Evolutionary conservation across 2,888 invertebrate genomes (phyloP), one percentile per base, ranked within the genome.

Genomic region (Amphimallon solstitiale): DNA sequence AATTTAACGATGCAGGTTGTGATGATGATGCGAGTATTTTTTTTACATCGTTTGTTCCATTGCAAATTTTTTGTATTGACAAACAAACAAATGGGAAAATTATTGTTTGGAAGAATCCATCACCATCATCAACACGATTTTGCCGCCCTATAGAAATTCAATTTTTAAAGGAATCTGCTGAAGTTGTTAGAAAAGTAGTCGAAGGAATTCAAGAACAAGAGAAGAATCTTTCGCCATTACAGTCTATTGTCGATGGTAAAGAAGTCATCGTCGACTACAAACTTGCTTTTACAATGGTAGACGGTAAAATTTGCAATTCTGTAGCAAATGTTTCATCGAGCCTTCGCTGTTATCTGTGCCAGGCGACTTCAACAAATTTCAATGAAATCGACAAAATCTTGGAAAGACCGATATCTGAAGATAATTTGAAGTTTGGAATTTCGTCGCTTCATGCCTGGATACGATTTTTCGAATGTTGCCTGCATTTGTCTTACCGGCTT

Each of bases 381-480:
- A 66, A 66, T 19, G 34, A 52, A 3, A 52, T 66, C 12, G 52
- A 62, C 21, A 5, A 46, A 6, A 51, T 61, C 3, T 5, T 61
- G 12, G 10, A 29, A 15, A 51, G 29, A 43, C 19, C n/a, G 1
- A 17, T 49, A 2, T 19, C n/a, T 2, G 35, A 14, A 9, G 34
- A 52, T 6, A 15, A 43, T 37, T 21, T 63, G 4, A 19, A 40
- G 17, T 62, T 63, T 45, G 45, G 63, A 15, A 15, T 66, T 17
- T 63, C 66, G n/a, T 14, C 54, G 12, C 12, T 63, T n/a, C 54
- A 63, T 45, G 45, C 62, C 9, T 67, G 63, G 67, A 63, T 67
- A 40, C 15, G 51, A 23, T 67, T 67, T 48, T 64, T 67, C 37
- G 60, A 64, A 51, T 64, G 63, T 12, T 64, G 35, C 12, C 14